Evolutionary conservation across 2,888 invertebrate genomes (phyloP).

Genomic region (Chromoteleia sp.): DNA sequence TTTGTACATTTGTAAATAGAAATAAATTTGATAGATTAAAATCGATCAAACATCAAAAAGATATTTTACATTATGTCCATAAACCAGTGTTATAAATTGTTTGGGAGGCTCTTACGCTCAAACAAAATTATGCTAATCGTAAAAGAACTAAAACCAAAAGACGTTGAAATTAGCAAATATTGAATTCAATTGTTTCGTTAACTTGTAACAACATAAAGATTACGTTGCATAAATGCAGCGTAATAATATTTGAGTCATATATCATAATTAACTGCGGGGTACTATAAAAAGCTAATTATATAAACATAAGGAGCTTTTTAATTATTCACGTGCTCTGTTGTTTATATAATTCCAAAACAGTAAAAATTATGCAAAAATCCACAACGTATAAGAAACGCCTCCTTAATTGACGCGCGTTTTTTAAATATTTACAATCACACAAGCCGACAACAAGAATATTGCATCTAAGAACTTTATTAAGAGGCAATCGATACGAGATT

Average conservation of each 20-base stretch:
- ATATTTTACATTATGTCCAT: too few species aligned
- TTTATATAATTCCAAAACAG: constrained; percentile 8
- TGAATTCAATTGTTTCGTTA: background rate
- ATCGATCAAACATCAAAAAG: too few species aligned
- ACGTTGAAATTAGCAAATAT: background rate
- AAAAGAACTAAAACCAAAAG: background rate
- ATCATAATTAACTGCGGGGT: background rate
- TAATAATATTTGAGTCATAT: constrained; percentile 20
- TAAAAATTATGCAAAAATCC: constrained; percentile 9
- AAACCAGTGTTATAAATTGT: too few species aligned
- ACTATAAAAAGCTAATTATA: constrained; percentile 18
- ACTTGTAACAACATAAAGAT: constrained; percentile 4
- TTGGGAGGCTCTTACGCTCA: background rate
- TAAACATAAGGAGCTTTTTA: constrained; percentile 10
- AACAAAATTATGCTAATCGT: constrained; percentile 1
- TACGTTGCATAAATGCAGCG: constrained; percentile 8
- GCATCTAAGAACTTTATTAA: background rate
- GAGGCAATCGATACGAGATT: background rate
- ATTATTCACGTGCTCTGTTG: constrained; percentile 5
- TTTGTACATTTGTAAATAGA: background rate
- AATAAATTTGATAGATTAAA: too few species aligned
- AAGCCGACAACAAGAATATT: background rate
- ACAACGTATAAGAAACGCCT: background rate
- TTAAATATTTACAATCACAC: background rate
- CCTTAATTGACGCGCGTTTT: background rate